Percentiles rank a stretch among this genome's conserved stretches.
phyloP scores from a whole-genome alignment of 2,797 vertebrate species.

The Poecile montanus region DNA sequence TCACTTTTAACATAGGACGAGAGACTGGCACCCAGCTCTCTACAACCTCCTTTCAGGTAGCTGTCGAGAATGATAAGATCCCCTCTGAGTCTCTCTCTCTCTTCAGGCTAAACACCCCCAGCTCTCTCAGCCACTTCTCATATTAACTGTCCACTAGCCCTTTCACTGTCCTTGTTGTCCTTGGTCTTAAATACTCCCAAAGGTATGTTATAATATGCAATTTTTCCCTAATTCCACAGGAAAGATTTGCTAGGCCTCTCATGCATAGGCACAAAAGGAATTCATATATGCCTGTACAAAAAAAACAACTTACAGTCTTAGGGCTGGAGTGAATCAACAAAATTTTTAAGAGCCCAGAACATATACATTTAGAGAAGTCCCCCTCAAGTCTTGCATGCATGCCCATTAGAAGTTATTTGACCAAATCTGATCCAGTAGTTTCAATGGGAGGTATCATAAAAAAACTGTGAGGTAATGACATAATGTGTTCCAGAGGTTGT shows the following conservation, averaged over 20 bases:
- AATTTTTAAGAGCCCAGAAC: not conserved
- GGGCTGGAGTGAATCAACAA: not conserved
- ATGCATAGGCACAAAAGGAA: not conserved
- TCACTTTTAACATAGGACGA: not conserved
- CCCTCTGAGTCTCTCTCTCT: not conserved
- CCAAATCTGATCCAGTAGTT: not conserved
- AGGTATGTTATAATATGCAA: not conserved
- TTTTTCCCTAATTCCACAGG: not conserved
- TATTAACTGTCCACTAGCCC: not conserved
- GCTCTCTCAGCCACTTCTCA: not conserved
- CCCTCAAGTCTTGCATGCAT: not conserved
- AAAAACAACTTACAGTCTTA: not conserved
- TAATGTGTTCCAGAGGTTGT: not conserved
- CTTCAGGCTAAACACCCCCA: not conserved
- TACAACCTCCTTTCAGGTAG: not conserved
- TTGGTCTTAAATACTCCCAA: not conserved
- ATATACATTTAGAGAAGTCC: not conserved
- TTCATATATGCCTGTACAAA: not conserved
- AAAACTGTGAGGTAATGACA: not conserved
- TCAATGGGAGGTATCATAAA: not conserved
- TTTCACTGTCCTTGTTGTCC: not conserved
- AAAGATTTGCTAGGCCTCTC: not conserved
- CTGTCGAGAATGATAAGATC: not conserved
- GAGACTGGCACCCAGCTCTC: not conserved
- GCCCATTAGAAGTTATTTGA: not conserved